Percentiles rank a stretch among this genome's conserved stretches.
phyloP scores from a whole-genome alignment of 2,113 vertebrate genomes.

The Pseudopodoces humilis region DNA sequence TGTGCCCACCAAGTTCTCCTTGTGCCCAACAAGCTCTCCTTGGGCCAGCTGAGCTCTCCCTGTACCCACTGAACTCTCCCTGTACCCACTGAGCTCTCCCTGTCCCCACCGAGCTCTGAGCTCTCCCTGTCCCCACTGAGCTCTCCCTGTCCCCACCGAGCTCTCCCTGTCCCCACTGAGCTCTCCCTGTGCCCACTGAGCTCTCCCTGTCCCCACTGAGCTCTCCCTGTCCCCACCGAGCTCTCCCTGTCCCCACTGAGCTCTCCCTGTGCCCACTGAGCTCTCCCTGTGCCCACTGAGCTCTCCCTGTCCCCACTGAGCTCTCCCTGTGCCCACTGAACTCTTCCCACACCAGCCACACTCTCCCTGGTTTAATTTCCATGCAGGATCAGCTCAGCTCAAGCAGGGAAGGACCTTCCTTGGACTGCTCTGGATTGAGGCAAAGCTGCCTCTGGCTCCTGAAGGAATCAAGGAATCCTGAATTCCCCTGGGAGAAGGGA shows the following conservation, averaged over 20 bases:
- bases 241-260: too few species aligned
- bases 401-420: background rate
- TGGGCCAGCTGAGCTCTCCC: background rate
- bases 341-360: accelerated
- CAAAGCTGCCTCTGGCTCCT: background rate
- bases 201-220: accelerated
- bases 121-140: background rate
- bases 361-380: background rate
- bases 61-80: accelerated
- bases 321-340: accelerated
- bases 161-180: background rate
- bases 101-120: too few species aligned
- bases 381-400: background rate
- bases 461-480: background rate
- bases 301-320: accelerated
- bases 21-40: background rate
- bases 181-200: accelerated
- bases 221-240: background rate
- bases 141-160: accelerated
- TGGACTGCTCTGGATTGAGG: background rate
- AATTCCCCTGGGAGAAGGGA: background rate
- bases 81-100: background rate
- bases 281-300: accelerated
- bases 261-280: too few species aligned
- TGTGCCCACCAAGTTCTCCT: accelerated